Conservation (phyloP, 2,113 vertebrate species). For the Okapia johnstoni region DNA sequence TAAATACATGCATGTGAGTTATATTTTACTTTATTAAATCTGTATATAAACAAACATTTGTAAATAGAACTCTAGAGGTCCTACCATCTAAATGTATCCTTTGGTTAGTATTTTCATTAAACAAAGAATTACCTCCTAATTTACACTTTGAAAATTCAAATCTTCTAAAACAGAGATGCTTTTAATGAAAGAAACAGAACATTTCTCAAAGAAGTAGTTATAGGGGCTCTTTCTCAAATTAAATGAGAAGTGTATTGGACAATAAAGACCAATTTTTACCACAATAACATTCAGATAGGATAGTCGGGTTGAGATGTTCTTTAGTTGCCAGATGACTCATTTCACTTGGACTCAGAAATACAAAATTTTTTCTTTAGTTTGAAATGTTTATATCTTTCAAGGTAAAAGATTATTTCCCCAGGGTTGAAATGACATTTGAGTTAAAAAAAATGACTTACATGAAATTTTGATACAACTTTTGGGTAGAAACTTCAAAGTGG, state of each 20-base stretch:
- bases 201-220: constrained; percentile 27
- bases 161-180: constrained; percentile 1
- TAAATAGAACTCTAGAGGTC: background rate
- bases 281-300: background rate
- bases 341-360: background rate
- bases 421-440: constrained; percentile 14
- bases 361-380: constrained; percentile 42
- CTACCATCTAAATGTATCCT: constrained; percentile 5
- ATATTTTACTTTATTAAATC: constrained; percentile 17
- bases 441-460: constrained; percentile 18
- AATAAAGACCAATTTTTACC: background rate
- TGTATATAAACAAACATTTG: background rate
- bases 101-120: constrained; percentile 22
- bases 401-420: constrained; percentile 30
- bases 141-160: constrained; percentile 46
- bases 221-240: constrained; percentile 3
- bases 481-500: constrained; percentile 37
- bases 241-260: constrained; percentile 6
- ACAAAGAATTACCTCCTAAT: constrained; percentile 30
- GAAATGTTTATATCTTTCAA: constrained; percentile 48
- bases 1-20: background rate
- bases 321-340: constrained; percentile 18
- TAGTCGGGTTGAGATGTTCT: constrained; percentile 7
- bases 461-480: constrained; percentile 46
- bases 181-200: background rate